phyloP scores from a whole-genome alignment of 2,113 vertebrate genomes.

The Istiophorus platypterus region DNA sequence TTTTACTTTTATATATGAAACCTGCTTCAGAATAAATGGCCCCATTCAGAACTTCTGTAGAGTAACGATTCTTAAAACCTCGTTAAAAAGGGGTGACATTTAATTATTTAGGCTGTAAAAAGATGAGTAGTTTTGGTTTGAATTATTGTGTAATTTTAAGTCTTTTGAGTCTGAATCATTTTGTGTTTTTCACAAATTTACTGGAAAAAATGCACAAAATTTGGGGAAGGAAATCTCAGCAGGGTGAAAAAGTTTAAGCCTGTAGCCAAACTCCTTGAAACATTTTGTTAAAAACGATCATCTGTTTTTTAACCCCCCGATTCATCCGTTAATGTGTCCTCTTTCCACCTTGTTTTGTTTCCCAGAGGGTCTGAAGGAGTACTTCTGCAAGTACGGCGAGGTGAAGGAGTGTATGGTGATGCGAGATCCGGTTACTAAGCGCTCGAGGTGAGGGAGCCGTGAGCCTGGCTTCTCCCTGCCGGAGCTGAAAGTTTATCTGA shows the following conservation, averaged over 20 bases:
- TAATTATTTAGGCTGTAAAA: slow-evolving; percentile 7
- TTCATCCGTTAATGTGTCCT: slow-evolving; percentile 3
- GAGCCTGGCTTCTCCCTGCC: slow-evolving; percentile 44
- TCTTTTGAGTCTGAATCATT: not conserved
- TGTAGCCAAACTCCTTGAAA: not conserved
- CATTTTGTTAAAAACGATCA: not conserved
- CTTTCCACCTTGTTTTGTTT: slow-evolving; percentile 44
- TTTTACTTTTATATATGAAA: slow-evolving; percentile 16
- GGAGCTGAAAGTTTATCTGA: slow-evolving; percentile 81
- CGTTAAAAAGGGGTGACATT: slow-evolving; percentile 22
- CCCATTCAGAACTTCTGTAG: slow-evolving; percentile 55
- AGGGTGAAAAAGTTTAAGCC: not conserved
- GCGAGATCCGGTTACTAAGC: slow-evolving; percentile 99
- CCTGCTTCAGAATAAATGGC: slow-evolving; percentile 58
- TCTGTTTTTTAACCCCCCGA: not conserved
- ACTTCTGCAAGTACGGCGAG: slow-evolving; percentile 99
- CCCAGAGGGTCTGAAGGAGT: slow-evolving; percentile 98
- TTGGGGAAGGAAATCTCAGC: slow-evolving; percentile 39
- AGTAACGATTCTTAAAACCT: slow-evolving; percentile 14
- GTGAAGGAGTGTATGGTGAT: slow-evolving; percentile 99
- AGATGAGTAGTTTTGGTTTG: not conserved
- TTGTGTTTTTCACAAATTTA: slow-evolving; percentile 2
- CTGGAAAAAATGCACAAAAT: not conserved
- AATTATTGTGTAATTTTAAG: not conserved
- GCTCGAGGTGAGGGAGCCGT: slow-evolving; percentile 93